Evolutionary conservation across 2,797 vertebrate genomes (phyloP).

Genomic region (Atherinosoma microstoma): DNA sequence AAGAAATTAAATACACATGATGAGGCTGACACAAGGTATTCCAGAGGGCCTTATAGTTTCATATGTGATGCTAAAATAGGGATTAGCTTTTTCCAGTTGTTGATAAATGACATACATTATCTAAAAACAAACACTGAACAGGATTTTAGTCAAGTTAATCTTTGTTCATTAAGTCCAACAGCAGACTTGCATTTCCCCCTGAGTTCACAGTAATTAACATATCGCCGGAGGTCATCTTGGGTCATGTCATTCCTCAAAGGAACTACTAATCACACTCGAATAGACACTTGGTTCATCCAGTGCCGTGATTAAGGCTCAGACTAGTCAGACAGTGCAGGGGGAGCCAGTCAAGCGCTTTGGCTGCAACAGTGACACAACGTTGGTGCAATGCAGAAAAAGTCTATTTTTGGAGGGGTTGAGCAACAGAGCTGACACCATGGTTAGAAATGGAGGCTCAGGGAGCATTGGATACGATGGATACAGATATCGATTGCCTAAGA

Average conservation of each 20-base stretch:
- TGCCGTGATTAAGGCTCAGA: slow-evolving; percentile 66
- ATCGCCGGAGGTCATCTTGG: slow-evolving; percentile 61
- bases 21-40: background rate
- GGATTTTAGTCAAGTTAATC: slow-evolving; percentile 15
- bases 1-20: background rate
- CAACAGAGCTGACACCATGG: slow-evolving; percentile 71
- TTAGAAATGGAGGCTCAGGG: slow-evolving; percentile 53
- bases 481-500: slow-evolving; percentile 28
- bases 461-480: slow-evolving; percentile 33
- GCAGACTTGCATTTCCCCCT: slow-evolving; percentile 18
- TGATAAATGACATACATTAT: background rate
- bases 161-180: slow-evolving; percentile 15
- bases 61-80: background rate
- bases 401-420: slow-evolving; percentile 83
- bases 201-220: slow-evolving; percentile 59
- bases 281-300: slow-evolving; percentile 54
- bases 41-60: background rate
- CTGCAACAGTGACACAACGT: slow-evolving; percentile 76
- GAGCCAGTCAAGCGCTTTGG: slow-evolving; percentile 58
- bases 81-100: background rate
- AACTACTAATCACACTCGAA: slow-evolving; percentile 66
- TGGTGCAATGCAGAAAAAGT: slow-evolving; percentile 85
- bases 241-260: slow-evolving; percentile 62
- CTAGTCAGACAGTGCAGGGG: slow-evolving; percentile 58
- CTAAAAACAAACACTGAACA: slow-evolving; percentile 21